Base-by-base conservation (phyloP, 1,140 invertebrate genomes). In the Drosophila parvula region DNA sequence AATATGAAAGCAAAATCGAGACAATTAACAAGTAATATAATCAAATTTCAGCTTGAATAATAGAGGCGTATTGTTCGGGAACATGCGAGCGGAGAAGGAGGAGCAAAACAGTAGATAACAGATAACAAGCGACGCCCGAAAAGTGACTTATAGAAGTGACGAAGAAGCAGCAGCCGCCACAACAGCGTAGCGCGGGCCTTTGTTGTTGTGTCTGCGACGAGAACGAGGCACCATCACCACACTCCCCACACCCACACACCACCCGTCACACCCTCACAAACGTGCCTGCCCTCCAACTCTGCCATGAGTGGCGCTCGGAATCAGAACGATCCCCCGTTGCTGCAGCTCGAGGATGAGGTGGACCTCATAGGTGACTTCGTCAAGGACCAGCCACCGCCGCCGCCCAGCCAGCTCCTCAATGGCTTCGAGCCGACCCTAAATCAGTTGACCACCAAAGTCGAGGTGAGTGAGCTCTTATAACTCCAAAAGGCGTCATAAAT, bases 341-440 rank as follows among this genome's bases (percentile, higher is more conserved):
- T 91, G 16, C 86, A 91, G 69, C 70, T 91, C 34, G 90, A 91
- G 58, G 86, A 91, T 74, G 83, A 86, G 43, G 67, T 83, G 47
- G 90, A 91, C 53, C 74, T 91, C 28, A 91, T 91, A 40, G 89
- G 86, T 22, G 85, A 84, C 36, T 89, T 85, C 63, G 70, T 78
- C 7, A 91, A 91, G 30, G 70, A 81, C 36, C 78, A 70, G 70
- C 7, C 68, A 9, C 41, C 43, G 10, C 63, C 74, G 7, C 36
- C 53, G 5, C 61, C 28, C 14, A 63, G 30, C 28, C 61, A 64
- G 36, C 77, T 79, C 4, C 40, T 89, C 7, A 89, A 89, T 59
- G 84, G 84, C 34, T 78, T 62, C 63, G 80, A 79, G 7, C 14
- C 70, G 9, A 75, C 47, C 30, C 18, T 56, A 1, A 84, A 55